Evolutionary conservation across 2,888 invertebrate species (phyloP).

Genomic region (Portevinia maculata): DNA sequence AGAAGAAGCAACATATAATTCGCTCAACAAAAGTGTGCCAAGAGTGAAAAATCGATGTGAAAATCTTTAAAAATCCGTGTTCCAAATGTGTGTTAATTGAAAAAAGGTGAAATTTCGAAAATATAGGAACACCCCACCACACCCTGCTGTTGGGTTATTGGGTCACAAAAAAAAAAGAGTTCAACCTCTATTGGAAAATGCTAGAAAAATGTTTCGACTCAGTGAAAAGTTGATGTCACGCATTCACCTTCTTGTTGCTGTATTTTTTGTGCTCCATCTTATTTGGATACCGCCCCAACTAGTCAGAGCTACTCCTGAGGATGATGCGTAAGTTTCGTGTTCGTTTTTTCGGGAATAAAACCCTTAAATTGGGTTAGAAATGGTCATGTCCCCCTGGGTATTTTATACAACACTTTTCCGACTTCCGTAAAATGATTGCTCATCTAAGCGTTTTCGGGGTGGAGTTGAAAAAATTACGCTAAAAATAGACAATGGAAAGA

Average conservation of each 20-base stretch:
- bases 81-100: conserved; percentile 6
- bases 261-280: conserved; percentile 80
- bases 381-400: background rate
- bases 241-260: conserved; percentile 81
- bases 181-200: conserved; percentile 78
- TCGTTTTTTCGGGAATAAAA: background rate
- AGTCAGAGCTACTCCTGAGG: conserved; percentile 80
- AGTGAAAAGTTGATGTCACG: conserved; percentile 83
- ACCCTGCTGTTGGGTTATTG: conserved; percentile 8
- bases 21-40: conserved; percentile 41
- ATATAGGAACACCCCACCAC: background rate
- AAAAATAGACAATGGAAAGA: conserved; percentile 62
- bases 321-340: conserved; percentile 81
- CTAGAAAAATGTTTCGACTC: conserved; percentile 81
- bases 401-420: conserved; percentile 10
- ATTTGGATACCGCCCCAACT: conserved; percentile 79
- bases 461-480: conserved; percentile 56
- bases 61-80: conserved; percentile 18
- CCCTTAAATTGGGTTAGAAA: background rate
- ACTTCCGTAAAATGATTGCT: conserved; percentile 48
- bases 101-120: conserved; percentile 19
- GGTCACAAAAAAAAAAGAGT: background rate
- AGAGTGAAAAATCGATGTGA: conserved; percentile 70
- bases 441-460: conserved; percentile 62
- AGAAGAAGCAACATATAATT: conserved; percentile 25